Evolutionary conservation across 2,797 vertebrate species (phyloP).

Genomic region (Anguilla megastoma): DNA sequence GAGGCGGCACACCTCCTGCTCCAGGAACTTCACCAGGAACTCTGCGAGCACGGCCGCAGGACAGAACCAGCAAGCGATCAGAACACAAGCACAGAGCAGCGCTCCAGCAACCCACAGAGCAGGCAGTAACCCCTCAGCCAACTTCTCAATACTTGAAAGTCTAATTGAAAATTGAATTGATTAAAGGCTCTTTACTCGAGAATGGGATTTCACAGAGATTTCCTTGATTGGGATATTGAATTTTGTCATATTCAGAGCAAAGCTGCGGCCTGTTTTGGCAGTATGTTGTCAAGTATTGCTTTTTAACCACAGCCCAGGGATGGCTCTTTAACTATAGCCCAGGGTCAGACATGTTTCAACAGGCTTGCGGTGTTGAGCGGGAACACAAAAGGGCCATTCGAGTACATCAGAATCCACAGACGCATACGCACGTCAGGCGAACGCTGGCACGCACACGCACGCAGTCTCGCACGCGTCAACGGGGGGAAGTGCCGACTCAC

Average conservation of each 20-base stretch:
- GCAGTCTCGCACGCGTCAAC: neutral
- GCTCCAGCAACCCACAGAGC: neutral
- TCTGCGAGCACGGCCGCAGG: slow-evolving; percentile 67
- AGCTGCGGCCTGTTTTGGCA: neutral
- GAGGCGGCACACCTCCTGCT: slow-evolving; percentile 89
- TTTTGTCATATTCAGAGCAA: neutral
- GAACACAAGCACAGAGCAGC: neutral
- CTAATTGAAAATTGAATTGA: neutral
- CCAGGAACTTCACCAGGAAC: slow-evolving; percentile 90
- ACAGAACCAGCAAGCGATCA: neutral
- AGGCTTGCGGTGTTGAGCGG: neutral
- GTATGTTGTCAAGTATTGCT: neutral
- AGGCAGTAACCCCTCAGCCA: neutral
- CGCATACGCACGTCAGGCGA: neutral
- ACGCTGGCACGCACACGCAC: neutral
- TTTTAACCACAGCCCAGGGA: neutral
- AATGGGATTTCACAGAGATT: neutral
- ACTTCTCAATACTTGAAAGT: neutral
- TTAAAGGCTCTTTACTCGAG: neutral
- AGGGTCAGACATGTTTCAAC: neutral
- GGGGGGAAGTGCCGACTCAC: slow-evolving; percentile 60
- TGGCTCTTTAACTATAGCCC: neutral
- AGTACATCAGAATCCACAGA: neutral
- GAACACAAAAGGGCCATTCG: neutral
- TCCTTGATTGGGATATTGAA: neutral